Evolutionary conservation across 2,888 invertebrate species (phyloP).

Genomic region (Hypena proboscidalis): DNA sequence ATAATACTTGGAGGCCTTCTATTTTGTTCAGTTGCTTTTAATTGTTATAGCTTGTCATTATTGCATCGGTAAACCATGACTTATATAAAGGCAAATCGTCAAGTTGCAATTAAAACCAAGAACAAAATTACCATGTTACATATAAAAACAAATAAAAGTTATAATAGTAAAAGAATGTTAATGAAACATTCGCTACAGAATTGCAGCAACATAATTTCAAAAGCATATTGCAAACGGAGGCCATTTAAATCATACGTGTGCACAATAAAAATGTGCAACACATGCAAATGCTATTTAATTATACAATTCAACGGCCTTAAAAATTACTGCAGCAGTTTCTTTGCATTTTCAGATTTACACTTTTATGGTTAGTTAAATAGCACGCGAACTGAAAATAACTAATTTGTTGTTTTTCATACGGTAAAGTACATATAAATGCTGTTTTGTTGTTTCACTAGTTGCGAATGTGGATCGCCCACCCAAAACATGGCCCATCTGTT

Average conservation of each 20-base stretch:
- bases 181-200: too few species aligned
- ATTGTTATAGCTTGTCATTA: too few species aligned
- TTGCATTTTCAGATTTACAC: slow-evolving; percentile 24
- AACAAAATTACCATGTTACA: background rate
- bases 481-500: too few species aligned
- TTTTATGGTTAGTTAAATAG: slow-evolving; percentile 13
- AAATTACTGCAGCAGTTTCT: slow-evolving; percentile 35
- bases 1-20: too few species aligned
- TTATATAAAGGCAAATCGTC: too few species aligned
- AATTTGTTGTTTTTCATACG: background rate
- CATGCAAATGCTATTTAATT: slow-evolving; percentile 40
- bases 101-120: background rate
- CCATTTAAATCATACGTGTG: slow-evolving; percentile 4
- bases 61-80: too few species aligned
- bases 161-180: too few species aligned
- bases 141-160: too few species aligned
- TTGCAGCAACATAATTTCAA: background rate
- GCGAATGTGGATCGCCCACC: too few species aligned
- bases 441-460: too few species aligned
- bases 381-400: slow-evolving; percentile 15
- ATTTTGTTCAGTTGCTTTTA: too few species aligned
- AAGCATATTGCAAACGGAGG: background rate
- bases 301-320: slow-evolving; percentile 39
- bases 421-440: too few species aligned
- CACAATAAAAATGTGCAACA: slow-evolving; percentile 30